These are phyloP conservation scores for Eleutherodactylus coqui DNA, from an alignment of 2,797 vertebrate genomes.

Conservation along the genomic window DNA sequence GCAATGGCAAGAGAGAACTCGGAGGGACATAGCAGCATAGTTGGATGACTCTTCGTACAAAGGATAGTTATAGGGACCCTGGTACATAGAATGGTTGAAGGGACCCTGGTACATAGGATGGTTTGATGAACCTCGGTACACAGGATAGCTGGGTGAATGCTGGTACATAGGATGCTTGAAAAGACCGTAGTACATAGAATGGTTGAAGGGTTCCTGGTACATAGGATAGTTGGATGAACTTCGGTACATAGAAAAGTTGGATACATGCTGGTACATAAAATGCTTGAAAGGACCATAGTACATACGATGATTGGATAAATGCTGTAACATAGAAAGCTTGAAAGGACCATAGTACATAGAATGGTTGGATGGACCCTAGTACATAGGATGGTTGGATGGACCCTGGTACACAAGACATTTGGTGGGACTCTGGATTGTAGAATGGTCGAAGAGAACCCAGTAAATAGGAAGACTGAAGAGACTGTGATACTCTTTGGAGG, in stretches of 20 bases:
- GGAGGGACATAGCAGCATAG: too few species aligned
- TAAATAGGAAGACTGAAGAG: not conserved
- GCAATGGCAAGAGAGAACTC: too few species aligned
- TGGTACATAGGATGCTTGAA: not conserved
- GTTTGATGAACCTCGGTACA: not conserved
- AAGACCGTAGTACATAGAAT: not conserved
- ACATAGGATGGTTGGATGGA: not conserved
- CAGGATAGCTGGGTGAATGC: not conserved
- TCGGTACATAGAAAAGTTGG: not conserved
- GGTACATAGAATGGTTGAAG: not conserved
- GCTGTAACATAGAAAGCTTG: too few species aligned
- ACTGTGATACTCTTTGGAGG: too few species aligned
- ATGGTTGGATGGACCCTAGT: not conserved
- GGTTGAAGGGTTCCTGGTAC: not conserved
- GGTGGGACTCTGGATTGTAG: not conserved
- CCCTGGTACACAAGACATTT: not conserved
- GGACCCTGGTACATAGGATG: not conserved
- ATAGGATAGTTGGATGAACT: not conserved
- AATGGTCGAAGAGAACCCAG: not conserved
- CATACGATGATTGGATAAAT: not conserved
- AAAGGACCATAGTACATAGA: not conserved
- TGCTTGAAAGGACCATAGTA: not conserved
- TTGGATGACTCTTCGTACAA: too few species aligned
- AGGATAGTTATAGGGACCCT: not conserved
- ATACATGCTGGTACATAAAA: not conserved